Base-by-base conservation (phyloP, 2,113 vertebrate species). In the Circaetus gallicus region DNA sequence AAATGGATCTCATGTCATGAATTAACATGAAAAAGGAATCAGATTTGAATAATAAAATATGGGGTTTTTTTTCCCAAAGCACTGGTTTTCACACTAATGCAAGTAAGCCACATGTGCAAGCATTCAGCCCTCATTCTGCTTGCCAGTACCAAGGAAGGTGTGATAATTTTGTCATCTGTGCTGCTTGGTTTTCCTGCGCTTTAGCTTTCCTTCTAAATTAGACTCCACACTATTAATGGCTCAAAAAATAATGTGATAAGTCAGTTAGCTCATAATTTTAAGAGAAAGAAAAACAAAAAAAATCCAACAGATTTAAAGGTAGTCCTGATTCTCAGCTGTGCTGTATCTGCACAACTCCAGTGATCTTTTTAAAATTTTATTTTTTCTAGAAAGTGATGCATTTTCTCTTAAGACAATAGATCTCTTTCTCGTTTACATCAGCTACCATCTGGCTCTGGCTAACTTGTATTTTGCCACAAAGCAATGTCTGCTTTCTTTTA, bases 101-200 rank as follows among this genome's bases (percentile, higher is more conserved):
- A 43, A 96, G 90, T 78, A 72, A 97, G 95, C 96, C 97, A 97
- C 97, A 97, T 96, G 95, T 97, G 97, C 93, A 97, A 97, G 93
- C 92, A 71, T 94, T 96, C 94, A 89, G 81, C 97, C 71, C 88
- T 95, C 58, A 59, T 69, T 95, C 86, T 70, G 40, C 94, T 92
- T 98, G 97, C 97, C 97, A 97, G 89, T 96, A 93, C 89, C 78
- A 92, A 66, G 76, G 81, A 97, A 98, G 97, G 98, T 98, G 98
- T 98, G 97, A 98, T 97, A 97, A 97, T 98, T 97, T 97, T 98
- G 97, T 98, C 98, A 98, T 97, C 97, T 97, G 93, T 97, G 95
- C 96, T 36, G 25, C 85, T 97, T 97, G 96, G 73, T 95, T 98
- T 97, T 97, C 95, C 83, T 93, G 80, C 56, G 71, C 7, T 12